Conservation (phyloP, 1,140 invertebrate species). For the Linepithema humile region DNA sequence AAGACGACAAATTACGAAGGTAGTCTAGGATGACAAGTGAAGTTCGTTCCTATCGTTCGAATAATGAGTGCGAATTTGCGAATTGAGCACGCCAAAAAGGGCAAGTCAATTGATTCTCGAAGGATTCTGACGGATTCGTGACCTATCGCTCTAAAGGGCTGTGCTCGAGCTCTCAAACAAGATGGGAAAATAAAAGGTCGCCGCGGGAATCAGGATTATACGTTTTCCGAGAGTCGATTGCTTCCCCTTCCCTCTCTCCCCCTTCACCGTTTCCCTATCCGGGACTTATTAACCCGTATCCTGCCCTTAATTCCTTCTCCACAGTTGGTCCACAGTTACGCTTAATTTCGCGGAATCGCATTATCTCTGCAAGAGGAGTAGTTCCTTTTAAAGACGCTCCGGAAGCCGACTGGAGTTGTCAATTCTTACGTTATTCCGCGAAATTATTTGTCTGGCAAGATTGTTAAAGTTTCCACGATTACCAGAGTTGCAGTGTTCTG, state of each 20-base stretch:
- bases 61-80: slow-evolving; percentile 17
- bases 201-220: slow-evolving; percentile 47
- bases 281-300: slow-evolving; percentile 19
- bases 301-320: slow-evolving; percentile 17
- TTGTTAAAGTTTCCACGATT: slow-evolving; percentile 22
- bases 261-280: too few relatives aligned
- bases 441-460: slow-evolving; percentile 20
- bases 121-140: slow-evolving; percentile 4
- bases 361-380: not conserved
- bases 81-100: not conserved
- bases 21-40: slow-evolving; percentile 41
- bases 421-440: not conserved
- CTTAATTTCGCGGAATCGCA: slow-evolving; percentile 27
- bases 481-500: not conserved
- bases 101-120: slow-evolving; percentile 7
- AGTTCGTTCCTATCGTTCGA: slow-evolving; percentile 20
- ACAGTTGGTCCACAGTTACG: not conserved
- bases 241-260: not conserved
- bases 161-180: not conserved
- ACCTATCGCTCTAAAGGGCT: slow-evolving; percentile 1
- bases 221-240: slow-evolving; percentile 35
- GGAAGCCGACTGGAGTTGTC: not conserved
- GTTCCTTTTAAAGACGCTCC: not conserved
- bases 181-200: slow-evolving; percentile 18
- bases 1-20: slow-evolving; percentile 32